Base-by-base conservation (phyloP, 2,797 vertebrate genomes). In the Manis pentadactyla region DNA sequence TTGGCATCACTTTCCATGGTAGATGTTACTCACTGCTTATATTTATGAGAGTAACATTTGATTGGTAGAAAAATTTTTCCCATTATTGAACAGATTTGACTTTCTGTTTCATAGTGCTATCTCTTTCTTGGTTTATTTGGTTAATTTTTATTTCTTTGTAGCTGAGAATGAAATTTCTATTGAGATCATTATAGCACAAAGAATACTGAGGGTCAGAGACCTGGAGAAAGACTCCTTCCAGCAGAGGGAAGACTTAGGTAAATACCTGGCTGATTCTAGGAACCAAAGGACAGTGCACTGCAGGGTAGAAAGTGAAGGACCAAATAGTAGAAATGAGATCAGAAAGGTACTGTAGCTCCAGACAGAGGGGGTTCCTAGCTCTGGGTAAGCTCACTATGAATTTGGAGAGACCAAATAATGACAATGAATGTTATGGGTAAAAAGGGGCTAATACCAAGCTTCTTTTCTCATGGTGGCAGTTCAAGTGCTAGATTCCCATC, bases 121-220 rank as follows among this genome's bases (percentile, higher is more conserved):
- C 1, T 87, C 14, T 69, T 78, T 15, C 37, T 55, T 85, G 51
- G 34, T 4, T 39, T 82, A 71, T 51, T 93, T 14, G 81, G 2
- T 86, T 86, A 49, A 15, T 86, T 74, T 53, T 88, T 68, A 46
- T 51, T 93, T 87, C 42, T 61, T 51, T 81, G 90, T 51, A 79
- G 5, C 25, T 51, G 7, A 5, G 1, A 12, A 55, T 89, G 21
- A 27, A 69, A 63, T 85, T 74, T 85, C n/a, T 53, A 69, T 46
- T 81, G 34, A 63, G 25, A 49, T 1, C 7, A 39, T 81, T 69
- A 81, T 63, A 73, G 18, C 8, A 31, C 55, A 3, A 31, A 63
- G 7, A 93, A 79, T 61, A 55, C 1, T 57, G 15, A 88, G 14
- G 8, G 11, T 42, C n/a, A 79, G 25, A 53, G 18, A 34, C 49